phyloP scores from a whole-genome alignment of 2,113 vertebrate genomes.

The Hydrochoerus hydrochaeris region DNA sequence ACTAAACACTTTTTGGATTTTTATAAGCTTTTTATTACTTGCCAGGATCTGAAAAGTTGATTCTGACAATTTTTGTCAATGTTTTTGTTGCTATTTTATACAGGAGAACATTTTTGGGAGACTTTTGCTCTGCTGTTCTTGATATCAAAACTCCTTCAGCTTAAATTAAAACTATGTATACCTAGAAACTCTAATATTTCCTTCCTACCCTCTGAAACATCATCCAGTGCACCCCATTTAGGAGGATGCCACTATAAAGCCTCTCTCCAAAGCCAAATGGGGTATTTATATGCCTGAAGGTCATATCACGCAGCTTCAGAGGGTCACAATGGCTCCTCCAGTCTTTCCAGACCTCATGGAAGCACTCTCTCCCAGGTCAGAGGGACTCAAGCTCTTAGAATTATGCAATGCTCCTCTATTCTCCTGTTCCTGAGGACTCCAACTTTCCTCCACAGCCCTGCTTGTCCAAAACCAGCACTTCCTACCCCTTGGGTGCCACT shows the following conservation, averaged over 20 bases:
- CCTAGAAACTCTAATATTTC: background rate
- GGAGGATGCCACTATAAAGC: background rate
- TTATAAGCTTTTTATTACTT: background rate
- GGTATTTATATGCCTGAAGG: background rate
- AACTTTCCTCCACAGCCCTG: background rate
- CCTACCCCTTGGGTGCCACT: background rate
- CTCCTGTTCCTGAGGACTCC: background rate
- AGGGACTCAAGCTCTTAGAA: background rate
- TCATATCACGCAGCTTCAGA: background rate
- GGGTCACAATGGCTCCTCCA: background rate
- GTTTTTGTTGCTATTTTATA: slow-evolving; percentile 2
- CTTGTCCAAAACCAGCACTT: background rate
- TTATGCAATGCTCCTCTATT: background rate
- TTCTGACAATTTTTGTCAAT: background rate
- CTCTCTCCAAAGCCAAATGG: background rate
- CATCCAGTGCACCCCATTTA: background rate
- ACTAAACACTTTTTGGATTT: background rate
- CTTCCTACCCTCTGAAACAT: background rate
- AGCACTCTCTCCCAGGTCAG: background rate
- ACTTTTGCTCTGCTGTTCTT: background rate
- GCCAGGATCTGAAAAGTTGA: background rate
- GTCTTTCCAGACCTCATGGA: background rate
- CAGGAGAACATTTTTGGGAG: background rate
- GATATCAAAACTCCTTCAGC: background rate
- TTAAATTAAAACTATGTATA: background rate